These are phyloP conservation scores for Arenaria interpres DNA, from an alignment of 2,113 vertebrate genomes.

Conservation along the genomic window DNA sequence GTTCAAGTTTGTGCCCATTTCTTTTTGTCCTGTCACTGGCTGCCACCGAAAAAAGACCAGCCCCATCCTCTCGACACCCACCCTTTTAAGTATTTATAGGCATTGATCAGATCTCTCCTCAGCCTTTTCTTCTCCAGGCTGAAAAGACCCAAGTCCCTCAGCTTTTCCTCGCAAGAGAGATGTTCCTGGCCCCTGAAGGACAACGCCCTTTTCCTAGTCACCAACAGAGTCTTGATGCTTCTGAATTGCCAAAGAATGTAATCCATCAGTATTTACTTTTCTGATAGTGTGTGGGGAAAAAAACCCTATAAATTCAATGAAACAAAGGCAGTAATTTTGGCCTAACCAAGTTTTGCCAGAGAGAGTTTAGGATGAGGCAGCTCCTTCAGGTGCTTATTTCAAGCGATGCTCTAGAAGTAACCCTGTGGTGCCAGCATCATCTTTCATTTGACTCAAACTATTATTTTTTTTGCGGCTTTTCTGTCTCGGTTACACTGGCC, in stretches of 20 bases:
- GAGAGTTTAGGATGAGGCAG: not conserved
- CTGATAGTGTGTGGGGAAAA: not conserved
- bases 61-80: too few species aligned
- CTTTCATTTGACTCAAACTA: not conserved
- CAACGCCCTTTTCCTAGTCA: not conserved
- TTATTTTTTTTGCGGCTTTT: not conserved
- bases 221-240: not conserved
- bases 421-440: not conserved
- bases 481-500: not conserved
- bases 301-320: not conserved
- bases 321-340: not conserved
- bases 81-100: too few species aligned
- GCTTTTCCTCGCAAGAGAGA: too few species aligned
- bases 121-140: too few species aligned
- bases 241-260: not conserved
- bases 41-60: too few species aligned
- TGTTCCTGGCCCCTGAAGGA: too few species aligned
- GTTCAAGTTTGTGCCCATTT: too few species aligned
- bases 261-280: not conserved
- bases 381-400: not conserved
- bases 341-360: not conserved
- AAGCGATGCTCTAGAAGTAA: not conserved
- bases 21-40: too few species aligned
- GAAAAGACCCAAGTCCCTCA: too few species aligned
- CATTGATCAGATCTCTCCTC: too few species aligned